These are phyloP conservation scores for Polypterus bichir DNA, from an alignment of 2,113 vertebrate genomes.

Conservation along the genomic window DNA sequence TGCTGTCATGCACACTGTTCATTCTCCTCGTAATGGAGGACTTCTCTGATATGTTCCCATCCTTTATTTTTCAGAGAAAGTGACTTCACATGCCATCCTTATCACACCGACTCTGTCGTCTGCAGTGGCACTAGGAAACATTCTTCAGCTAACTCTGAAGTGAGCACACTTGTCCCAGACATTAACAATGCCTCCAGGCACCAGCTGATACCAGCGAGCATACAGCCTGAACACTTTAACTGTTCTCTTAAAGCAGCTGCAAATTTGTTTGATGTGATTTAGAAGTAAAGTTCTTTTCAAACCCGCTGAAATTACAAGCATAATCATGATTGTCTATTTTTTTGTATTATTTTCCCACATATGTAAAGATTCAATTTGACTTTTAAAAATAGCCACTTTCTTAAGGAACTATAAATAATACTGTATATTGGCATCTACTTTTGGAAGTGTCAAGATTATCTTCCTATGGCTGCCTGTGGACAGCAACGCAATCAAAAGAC, in stretches of 20 bases:
- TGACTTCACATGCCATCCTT: not conserved
- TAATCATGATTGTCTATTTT: too few species aligned
- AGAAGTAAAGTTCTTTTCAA: not conserved
- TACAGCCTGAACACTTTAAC: conserved; percentile 21
- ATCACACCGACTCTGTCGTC: not conserved
- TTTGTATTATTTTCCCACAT: too few species aligned
- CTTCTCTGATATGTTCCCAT: conserved; percentile 10
- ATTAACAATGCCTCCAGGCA: conserved; percentile 25
- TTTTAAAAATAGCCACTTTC: too few species aligned
- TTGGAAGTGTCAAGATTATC: too few species aligned
- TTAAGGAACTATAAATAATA: too few species aligned
- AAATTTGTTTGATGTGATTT: conserved; percentile 17
- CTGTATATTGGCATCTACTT: too few species aligned
- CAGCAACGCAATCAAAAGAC: too few species aligned
- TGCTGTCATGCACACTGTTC: conserved; percentile 17
- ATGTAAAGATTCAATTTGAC: too few species aligned
- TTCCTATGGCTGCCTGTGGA: too few species aligned
- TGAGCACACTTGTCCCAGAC: conserved; percentile 10
- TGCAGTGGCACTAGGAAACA: conserved; percentile 9
- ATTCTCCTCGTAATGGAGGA: conserved; percentile 16
- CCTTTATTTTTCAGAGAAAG: not conserved
- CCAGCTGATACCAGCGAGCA: conserved; percentile 25
- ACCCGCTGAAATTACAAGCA: too few species aligned
- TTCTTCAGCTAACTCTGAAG: not conserved
- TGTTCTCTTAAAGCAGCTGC: conserved; percentile 26